Conservation (phyloP, 2,797 vertebrate genomes). For the Enteromius paludinosus region DNA sequence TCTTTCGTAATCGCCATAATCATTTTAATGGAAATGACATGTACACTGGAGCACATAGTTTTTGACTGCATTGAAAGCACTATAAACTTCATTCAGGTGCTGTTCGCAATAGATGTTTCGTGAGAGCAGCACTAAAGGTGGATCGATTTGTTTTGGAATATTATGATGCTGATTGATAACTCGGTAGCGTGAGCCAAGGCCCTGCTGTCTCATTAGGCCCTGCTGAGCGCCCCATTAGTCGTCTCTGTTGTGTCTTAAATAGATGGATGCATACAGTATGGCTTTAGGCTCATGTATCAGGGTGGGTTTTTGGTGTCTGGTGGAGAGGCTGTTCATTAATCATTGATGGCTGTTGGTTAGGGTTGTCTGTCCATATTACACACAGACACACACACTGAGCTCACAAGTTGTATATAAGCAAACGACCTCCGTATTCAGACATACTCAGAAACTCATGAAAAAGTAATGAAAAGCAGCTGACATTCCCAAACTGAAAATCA, state of each 20-base stretch:
- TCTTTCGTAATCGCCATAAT: neutral
- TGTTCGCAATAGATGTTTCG: neutral
- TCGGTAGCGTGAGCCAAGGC: slow-evolving; percentile 8
- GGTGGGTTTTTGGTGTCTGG: slow-evolving; percentile 53
- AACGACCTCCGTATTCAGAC: slow-evolving; percentile 40
- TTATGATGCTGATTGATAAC: slow-evolving; percentile 35
- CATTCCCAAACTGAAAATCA: slow-evolving; percentile 39
- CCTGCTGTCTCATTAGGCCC: slow-evolving; percentile 29
- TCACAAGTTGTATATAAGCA: slow-evolving; percentile 36
- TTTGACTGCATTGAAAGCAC: neutral
- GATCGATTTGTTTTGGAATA: slow-evolving; percentile 40
- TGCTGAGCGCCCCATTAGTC: slow-evolving; percentile 23
- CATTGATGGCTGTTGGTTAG: slow-evolving; percentile 56
- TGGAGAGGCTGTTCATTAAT: slow-evolving; percentile 54
- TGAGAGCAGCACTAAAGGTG: neutral
- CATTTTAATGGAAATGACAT: neutral
- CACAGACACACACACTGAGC: slow-evolving; percentile 32
- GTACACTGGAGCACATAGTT: neutral
- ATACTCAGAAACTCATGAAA: slow-evolving; percentile 50
- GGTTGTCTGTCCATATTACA: slow-evolving; percentile 48
- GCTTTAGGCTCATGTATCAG: slow-evolving; percentile 52
- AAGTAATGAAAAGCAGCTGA: slow-evolving; percentile 26
- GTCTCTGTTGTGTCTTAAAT: slow-evolving; percentile 49
- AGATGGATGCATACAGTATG: slow-evolving; percentile 28
- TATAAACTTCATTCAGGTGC: neutral